Evolutionary conservation across 2,113 vertebrate genomes (phyloP), one percentile per base, ranked within the genome.

Genomic region (Ancistrus triradiatus): DNA sequence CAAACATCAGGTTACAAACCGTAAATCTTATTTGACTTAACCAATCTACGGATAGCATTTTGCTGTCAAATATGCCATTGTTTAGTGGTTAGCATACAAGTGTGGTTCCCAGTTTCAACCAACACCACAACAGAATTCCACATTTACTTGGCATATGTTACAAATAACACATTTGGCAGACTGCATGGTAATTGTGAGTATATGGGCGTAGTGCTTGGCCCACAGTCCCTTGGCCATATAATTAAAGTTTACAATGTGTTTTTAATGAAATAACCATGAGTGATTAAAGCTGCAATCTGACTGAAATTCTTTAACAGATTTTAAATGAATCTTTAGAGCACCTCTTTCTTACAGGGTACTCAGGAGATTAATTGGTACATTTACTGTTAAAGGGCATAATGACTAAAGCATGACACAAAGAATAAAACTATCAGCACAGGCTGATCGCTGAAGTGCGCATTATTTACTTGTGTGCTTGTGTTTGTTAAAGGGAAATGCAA

Each of bases 161-260:
- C 67, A 59, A 74, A 70, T 67, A 70, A 75, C 57, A 62, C 71
- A 63, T 63, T 77, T 71, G 70, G 65, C 73, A 63, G 64, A 52
- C 48, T 59, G 60, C 68, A 50, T 68, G 56, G 71, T 76, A 49
- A 75, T 46, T 69, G 53, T 71, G 68, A 74, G 73, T 72, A 73
- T 73, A 74, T 68, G 61, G 35, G 46, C 68, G 67, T 59, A 71
- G 66, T 73, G 58, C 68, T 77, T 77, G 73, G 69, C 67, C 50
- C 65, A 50, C 9, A 56, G 59, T 63, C 68, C 50, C 61, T 11
- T 44, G 57, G 56, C 72, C 57, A 42, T 69, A 61, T 64, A 69
- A 77, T 80, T 74, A 74, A 55, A 67, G 65, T 80, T 78, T 80
- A 74, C 63, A 66, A 72, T 49, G 67, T 76, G 67, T 73, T 74